These are phyloP conservation scores for Rhinolophus sinicus DNA, from an alignment of 2,113 vertebrate species.

Conservation along the genomic window DNA sequence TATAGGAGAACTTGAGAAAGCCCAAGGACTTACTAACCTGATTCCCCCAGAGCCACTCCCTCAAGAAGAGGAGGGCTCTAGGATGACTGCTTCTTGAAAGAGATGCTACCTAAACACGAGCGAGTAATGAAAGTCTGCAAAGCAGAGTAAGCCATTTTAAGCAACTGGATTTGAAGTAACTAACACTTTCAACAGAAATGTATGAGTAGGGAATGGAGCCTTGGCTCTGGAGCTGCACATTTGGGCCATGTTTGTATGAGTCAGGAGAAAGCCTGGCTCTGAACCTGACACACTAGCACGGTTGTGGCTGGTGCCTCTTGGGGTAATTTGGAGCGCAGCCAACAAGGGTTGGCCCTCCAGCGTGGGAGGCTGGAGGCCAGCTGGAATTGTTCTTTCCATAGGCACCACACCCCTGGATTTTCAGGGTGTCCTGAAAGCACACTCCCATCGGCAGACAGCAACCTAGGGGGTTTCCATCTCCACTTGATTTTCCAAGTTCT, in stretches of 20 bases:
- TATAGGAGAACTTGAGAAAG: neutral
- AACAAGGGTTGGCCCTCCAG: neutral
- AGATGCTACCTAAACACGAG: neutral
- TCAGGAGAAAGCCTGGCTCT: constrained; percentile 39
- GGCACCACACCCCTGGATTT: neutral
- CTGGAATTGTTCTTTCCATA: neutral
- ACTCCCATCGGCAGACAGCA: neutral
- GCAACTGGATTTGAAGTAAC: constrained; percentile 26
- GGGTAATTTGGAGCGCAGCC: neutral
- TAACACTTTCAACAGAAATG: neutral
- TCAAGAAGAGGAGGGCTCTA: neutral
- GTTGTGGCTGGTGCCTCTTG: neutral
- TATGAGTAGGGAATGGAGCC: constrained; percentile 48
- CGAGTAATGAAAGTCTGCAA: neutral
- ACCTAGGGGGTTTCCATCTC: neutral
- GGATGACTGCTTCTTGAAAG: neutral
- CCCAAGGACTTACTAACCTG: neutral
- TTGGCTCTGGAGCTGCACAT: neutral
- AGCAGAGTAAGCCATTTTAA: neutral
- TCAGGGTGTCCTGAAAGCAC: constrained; percentile 6
- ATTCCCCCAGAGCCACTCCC: rapidly evolving
- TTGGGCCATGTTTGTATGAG: constrained; percentile 61
- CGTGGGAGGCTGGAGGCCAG: rapidly evolving
- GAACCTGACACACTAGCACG: constrained; percentile 50
- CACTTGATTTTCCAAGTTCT: constrained; percentile 34